Percentiles rank a stretch among this genome's conserved stretches.
Conservation (phyloP, 2,888 invertebrate species). For the Pycnomerus fuliginosus region DNA sequence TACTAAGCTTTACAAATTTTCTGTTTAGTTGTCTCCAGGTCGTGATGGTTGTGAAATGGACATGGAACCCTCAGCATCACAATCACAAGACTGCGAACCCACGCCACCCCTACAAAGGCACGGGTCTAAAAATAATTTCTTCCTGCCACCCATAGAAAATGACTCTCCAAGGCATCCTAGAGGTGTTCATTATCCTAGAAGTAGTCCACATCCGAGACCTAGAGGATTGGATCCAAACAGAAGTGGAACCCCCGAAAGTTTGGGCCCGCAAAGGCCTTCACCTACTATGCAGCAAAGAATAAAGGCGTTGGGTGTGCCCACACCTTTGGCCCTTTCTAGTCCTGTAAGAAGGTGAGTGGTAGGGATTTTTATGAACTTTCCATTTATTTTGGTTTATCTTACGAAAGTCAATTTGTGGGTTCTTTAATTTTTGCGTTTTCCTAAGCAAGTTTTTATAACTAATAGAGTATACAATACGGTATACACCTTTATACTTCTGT, state of each 20-base stretch:
- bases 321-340: conserved; percentile 83
- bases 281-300: conserved; percentile 90
- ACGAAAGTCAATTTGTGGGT: no score
- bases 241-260: conserved; percentile 46
- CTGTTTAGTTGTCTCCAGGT: conserved; percentile 75
- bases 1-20: no score
- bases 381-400: no score
- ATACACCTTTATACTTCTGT: no score
- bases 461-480: no score
- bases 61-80: conserved; percentile 85
- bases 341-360: conserved; percentile 77
- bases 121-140: conserved; percentile 85
- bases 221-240: conserved; percentile 64
- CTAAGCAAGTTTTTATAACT: no score
- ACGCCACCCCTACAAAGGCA: conserved; percentile 83
- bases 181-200: conserved; percentile 64
- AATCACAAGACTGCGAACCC: conserved; percentile 90
- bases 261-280: conserved; percentile 61
- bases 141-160: conserved; percentile 67
- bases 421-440: no score
- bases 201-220: conserved; percentile 78
- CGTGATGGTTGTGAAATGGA: conserved; percentile 81
- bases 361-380: conserved; percentile 16
- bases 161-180: conserved; percentile 56
- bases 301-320: conserved; percentile 86